phyloP scores from a whole-genome alignment of 2,113 vertebrate genomes.

The Heterotis niloticus region DNA sequence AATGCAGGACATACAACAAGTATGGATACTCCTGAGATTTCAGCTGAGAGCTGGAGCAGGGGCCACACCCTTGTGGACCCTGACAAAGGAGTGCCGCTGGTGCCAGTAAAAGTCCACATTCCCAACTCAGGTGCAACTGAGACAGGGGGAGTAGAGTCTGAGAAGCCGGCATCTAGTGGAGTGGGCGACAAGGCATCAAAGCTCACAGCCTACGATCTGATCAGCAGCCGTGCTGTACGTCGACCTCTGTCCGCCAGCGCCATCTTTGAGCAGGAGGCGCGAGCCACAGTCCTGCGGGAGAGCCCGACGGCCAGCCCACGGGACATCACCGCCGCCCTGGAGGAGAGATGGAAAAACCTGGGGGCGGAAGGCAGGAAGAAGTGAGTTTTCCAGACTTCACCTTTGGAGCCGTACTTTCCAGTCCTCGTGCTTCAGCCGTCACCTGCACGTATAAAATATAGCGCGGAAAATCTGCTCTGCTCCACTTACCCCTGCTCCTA shows the following conservation, averaged over 20 bases:
- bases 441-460: slow-evolving; percentile 52
- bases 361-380: slow-evolving; percentile 75
- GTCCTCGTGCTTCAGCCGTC: slow-evolving; percentile 60
- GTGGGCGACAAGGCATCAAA: slow-evolving; percentile 74
- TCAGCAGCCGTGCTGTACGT: slow-evolving; percentile 72
- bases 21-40: slow-evolving; percentile 54
- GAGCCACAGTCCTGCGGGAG: slow-evolving; percentile 69
- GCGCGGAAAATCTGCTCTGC: slow-evolving; percentile 53
- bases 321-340: slow-evolving; percentile 65
- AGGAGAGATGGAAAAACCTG: slow-evolving; percentile 81
- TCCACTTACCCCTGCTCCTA: slow-evolving; percentile 33
- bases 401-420: slow-evolving; percentile 61
- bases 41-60: slow-evolving; percentile 77
- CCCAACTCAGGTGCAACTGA: slow-evolving; percentile 34
- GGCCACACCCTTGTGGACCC: slow-evolving; percentile 67
- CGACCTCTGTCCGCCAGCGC: slow-evolving; percentile 74
- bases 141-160: slow-evolving; percentile 34
- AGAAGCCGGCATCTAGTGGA: slow-evolving; percentile 57
- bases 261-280: slow-evolving; percentile 77
- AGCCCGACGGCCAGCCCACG: slow-evolving; percentile 69
- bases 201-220: slow-evolving; percentile 82
- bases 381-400: slow-evolving; percentile 79
- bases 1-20: slow-evolving; percentile 27
- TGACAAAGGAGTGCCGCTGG: slow-evolving; percentile 59
- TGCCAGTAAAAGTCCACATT: slow-evolving; percentile 73